A percentile compares a stretch with the other conserved stretches of the same genome.
phyloP scores from a whole-genome alignment of 2,888 invertebrate species.

The Drosophila mulleri region DNA sequence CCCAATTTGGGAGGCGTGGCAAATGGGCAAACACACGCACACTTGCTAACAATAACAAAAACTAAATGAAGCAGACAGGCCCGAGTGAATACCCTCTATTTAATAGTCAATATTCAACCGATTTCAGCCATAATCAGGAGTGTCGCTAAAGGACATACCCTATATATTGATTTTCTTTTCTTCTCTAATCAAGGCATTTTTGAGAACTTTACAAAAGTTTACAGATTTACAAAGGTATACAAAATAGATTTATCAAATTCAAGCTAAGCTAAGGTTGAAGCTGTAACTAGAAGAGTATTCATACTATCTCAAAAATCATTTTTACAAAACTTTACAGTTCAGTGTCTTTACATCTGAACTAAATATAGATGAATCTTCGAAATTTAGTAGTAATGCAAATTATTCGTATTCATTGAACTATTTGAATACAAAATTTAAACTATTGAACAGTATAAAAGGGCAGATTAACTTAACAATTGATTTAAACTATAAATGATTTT shows the following conservation, averaged over 20 bases:
- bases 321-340: too few species aligned
- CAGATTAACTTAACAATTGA: too few species aligned
- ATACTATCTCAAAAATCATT: neutral
- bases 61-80: neutral
- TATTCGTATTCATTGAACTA: too few species aligned
- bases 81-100: neutral
- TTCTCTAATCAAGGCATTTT: neutral
- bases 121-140: too few species aligned
- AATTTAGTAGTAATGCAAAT: neutral
- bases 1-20: constrained; percentile 1
- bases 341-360: too few species aligned
- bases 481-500: too few species aligned
- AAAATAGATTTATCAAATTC: too few species aligned
- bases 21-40: constrained; percentile 17
- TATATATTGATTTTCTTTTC: neutral
- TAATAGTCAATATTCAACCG: too few species aligned
- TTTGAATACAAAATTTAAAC: neutral
- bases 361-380: too few species aligned
- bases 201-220: neutral
- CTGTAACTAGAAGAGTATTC: neutral
- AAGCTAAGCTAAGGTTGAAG: neutral
- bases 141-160: neutral
- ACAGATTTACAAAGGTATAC: too few species aligned
- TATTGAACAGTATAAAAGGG: too few species aligned
- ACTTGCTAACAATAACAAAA: constrained; percentile 36